These are phyloP conservation scores for Coptodon bakossiorum DNA, from an alignment of 2,113 vertebrate species.

Conservation along the genomic window DNA sequence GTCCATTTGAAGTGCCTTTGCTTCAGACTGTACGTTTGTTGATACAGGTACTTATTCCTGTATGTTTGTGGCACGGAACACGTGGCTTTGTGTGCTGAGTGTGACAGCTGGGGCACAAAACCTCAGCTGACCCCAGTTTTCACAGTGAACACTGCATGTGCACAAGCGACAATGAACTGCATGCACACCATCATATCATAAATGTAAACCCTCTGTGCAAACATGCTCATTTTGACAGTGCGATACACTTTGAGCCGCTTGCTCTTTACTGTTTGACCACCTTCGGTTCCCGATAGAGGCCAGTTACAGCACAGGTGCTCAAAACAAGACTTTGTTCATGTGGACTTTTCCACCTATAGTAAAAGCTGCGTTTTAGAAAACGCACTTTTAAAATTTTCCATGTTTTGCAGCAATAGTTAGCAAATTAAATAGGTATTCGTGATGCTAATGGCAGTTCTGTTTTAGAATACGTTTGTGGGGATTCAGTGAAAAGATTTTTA, in stretches of 20 bases:
- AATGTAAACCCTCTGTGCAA: slow-evolving; percentile 14
- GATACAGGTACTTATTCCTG: neutral
- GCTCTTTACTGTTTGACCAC: neutral
- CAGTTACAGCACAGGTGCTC: neutral
- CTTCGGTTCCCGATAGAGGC: neutral
- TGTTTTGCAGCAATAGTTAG: rapidly evolving
- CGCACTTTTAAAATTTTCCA: neutral
- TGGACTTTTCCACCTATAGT: neutral
- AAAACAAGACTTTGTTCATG: neutral
- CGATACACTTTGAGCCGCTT: slow-evolving; percentile 12
- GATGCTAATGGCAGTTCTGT: neutral
- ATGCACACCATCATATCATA: slow-evolving; percentile 15
- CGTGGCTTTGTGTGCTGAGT: neutral
- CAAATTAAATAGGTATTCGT: neutral
- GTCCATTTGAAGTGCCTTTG: neutral
- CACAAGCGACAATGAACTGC: slow-evolving; percentile 6
- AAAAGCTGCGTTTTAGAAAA: neutral
- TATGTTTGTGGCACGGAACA: neutral
- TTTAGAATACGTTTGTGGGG: neutral
- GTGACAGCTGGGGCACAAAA: neutral
- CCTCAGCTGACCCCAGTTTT: slow-evolving; percentile 6
- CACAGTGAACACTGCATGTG: neutral
- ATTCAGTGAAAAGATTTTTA: neutral
- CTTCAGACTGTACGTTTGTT: neutral
- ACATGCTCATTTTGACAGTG: neutral